Percentiles rank a stretch among this genome's conserved stretches.
phyloP scores from a whole-genome alignment of 2,113 vertebrate species.

The Tauraco erythrolophus region DNA sequence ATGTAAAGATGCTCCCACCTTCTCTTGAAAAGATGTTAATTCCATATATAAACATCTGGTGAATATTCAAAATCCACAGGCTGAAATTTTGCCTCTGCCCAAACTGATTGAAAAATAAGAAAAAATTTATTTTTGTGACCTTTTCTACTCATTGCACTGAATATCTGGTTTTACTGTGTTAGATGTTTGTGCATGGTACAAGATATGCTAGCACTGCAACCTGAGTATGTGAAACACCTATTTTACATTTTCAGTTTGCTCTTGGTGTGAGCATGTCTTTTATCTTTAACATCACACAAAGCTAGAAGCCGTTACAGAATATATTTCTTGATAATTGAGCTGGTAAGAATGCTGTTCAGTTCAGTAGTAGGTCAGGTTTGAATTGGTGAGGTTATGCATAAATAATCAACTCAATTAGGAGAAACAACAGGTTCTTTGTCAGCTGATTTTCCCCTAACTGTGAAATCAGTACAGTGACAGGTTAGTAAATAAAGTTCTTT shows the following conservation, averaged over 20 bases:
- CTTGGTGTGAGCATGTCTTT: slow-evolving; percentile 48
- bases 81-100: not conserved
- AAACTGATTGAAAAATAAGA: not conserved
- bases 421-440: slow-evolving; percentile 67
- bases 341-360: slow-evolving; percentile 54
- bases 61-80: not conserved
- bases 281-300: slow-evolving; percentile 60
- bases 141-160: not conserved
- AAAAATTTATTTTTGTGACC: not conserved
- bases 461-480: slow-evolving; percentile 47
- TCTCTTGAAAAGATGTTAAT: not conserved
- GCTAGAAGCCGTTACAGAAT: slow-evolving; percentile 35
- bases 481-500: slow-evolving; percentile 58
- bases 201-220: not conserved
- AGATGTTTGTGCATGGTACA: not conserved
- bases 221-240: not conserved
- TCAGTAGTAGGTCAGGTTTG: slow-evolving; percentile 62
- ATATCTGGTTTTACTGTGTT: not conserved
- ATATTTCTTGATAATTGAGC: slow-evolving; percentile 55
- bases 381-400: slow-evolving; percentile 75
- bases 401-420: slow-evolving; percentile 58
- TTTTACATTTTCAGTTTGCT: slow-evolving; percentile 52
- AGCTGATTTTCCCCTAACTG: slow-evolving; percentile 55
- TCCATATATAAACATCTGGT: not conserved
- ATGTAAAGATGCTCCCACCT: not conserved